A percentile compares a stretch with the other conserved stretches of the same genome.
These are phyloP conservation scores for Parauchenoglanis ngamensis DNA, from an alignment of 2,797 vertebrate species.

Conservation along the genomic window DNA sequence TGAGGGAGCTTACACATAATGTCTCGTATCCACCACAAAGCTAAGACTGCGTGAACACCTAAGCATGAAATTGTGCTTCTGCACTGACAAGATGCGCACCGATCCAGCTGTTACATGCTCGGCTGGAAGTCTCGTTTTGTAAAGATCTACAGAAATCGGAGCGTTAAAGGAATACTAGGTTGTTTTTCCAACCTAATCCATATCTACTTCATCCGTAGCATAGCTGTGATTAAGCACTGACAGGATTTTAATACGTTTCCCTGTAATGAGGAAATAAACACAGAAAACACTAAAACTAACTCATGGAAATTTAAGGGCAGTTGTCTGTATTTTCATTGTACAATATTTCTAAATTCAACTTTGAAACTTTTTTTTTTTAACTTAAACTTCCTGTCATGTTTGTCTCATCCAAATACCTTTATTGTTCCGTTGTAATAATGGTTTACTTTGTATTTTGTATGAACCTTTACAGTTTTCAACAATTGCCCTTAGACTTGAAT, in stretches of 20 bases:
- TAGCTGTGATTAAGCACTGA: background rate
- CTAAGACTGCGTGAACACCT: background rate
- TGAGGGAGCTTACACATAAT: background rate
- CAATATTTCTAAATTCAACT: background rate
- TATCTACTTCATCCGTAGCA: background rate
- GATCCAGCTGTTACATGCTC: conserved; percentile 9
- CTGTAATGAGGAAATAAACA: background rate
- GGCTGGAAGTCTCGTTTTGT: background rate
- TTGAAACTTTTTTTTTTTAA: background rate
- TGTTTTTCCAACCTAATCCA: background rate
- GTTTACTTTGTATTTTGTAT: background rate
- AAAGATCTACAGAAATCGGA: background rate
- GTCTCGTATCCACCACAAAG: conserved; percentile 23
- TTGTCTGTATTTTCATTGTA: background rate
- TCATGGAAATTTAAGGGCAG: background rate
- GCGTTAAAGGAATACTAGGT: background rate
- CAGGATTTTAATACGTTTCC: background rate
- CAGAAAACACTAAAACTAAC: background rate
- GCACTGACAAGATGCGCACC: background rate
- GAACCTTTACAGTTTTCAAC: background rate
- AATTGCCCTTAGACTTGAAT: background rate
- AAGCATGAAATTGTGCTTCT: background rate
- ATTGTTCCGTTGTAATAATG: background rate
- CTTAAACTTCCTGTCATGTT: too few species aligned
- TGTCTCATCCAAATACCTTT: background rate